Base-by-base conservation (phyloP, 2,113 vertebrate genomes). In the Hippotragus niger region DNA sequence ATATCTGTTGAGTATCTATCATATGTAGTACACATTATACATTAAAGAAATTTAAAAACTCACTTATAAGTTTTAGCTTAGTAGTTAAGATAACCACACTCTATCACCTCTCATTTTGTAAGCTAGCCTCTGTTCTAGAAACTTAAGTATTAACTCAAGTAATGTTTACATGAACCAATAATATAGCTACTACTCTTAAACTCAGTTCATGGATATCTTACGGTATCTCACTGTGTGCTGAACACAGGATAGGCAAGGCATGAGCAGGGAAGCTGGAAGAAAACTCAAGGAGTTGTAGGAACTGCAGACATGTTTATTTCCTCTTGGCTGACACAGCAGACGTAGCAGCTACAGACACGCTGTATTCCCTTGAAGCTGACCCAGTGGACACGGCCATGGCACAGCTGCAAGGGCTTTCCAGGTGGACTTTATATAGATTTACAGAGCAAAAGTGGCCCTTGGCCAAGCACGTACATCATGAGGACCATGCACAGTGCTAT, bases 21-120 rank as follows among this genome's bases (percentile, higher is more conserved):
- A 83, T 67, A 80, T 36, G 14, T 78, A 15, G 86, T 58, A 84
- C 57, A 23, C 2, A 86, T 55, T 80, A 88, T 60, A 19, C 4
- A 7, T 25, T 21, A 95, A 12, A 95, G 43, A 93, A 92, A 93
- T 45, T 74, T 84, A 92, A 91, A 12, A 60, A 82, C 31, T 53
- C 6, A 88, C n/a, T 45, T 82, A 25, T 23, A 82, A 55, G 2
- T 53, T 13, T 88, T 71, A 91, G 45, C n/a, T 80, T 62, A 91
- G 15, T 60, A 60, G 25, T 88, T 88, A 84, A 57, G 52, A 55
- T 60, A 55, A 2, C 12, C 9, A 15, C 7, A 71, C 1, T 40
- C 9, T 27, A 33, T 81, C 7, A 57, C 55, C 58, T 62, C 2
- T 85, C 36, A 89, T 52, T 33, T 89, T 86, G 31, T 40, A 96